phyloP scores from a whole-genome alignment of 2,888 invertebrate genomes.

The Drosophila niveifrons region DNA sequence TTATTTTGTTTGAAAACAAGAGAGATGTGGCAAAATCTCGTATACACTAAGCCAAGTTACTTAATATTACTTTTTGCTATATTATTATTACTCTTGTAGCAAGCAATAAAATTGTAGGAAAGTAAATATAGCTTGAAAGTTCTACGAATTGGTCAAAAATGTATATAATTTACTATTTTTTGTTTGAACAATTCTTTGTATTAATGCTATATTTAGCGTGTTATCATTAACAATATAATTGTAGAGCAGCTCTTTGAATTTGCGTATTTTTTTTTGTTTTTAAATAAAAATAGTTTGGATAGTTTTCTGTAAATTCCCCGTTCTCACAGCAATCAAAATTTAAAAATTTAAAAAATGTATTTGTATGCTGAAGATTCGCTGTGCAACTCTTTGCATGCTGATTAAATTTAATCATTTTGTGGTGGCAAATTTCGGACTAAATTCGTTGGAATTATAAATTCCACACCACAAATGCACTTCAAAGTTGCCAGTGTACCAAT shows the following conservation, averaged over 20 bases:
- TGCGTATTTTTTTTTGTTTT: too few relatives aligned
- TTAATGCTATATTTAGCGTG: too few relatives aligned
- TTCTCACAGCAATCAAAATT: not conserved
- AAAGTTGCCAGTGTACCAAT: slow-evolving; percentile 44
- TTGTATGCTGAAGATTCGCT: not conserved
- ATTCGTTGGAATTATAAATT: slow-evolving; percentile 59
- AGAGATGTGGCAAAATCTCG: slow-evolving; percentile 46
- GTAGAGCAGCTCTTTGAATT: too few relatives aligned
- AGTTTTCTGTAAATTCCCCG: too few relatives aligned
- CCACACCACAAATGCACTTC: slow-evolving; percentile 69
- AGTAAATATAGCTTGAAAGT: not conserved
- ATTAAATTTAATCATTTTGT: slow-evolving; percentile 6
- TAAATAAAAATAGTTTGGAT: too few relatives aligned
- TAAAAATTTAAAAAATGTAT: not conserved
- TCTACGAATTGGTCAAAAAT: not conserved
- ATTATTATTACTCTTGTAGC: not conserved
- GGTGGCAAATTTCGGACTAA: not conserved
- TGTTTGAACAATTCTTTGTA: too few relatives aligned
- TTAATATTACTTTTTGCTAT: slow-evolving; percentile 1
- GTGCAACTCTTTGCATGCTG: slow-evolving; percentile 9
- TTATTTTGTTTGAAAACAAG: slow-evolving; percentile 54
- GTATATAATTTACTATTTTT: too few relatives aligned
- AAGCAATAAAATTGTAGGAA: not conserved
- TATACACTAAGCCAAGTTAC: slow-evolving; percentile 9
- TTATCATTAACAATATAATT: too few relatives aligned